phyloP scores from a whole-genome alignment of 2,113 vertebrate species.

The Melanocharis versteri region DNA sequence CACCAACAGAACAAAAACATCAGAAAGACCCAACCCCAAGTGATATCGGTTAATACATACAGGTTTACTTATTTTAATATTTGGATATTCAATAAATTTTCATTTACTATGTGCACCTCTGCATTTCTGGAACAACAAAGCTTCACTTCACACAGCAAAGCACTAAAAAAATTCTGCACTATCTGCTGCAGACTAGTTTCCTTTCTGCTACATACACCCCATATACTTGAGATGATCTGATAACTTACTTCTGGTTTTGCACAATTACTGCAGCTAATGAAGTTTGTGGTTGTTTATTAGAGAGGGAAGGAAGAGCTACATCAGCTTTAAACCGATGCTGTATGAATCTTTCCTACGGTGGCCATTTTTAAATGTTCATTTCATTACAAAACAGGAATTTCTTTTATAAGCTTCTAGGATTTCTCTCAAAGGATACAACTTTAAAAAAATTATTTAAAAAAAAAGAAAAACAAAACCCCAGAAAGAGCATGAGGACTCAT shows the following conservation, averaged over 20 bases:
- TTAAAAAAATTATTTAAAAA: background rate
- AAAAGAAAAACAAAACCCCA: background rate
- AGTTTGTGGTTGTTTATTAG: background rate
- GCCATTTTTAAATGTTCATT: background rate
- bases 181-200: background rate
- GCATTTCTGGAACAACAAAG: background rate
- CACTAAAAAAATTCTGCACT: background rate
- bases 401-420: background rate
- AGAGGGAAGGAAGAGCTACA: background rate
- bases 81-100: background rate
- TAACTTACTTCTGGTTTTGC: background rate
- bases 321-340: background rate
- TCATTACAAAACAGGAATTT: background rate
- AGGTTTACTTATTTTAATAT: background rate
- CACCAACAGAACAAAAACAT: background rate
- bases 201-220: background rate
- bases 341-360: background rate
- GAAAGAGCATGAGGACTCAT: background rate
- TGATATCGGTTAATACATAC: background rate
- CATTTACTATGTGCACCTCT: background rate
- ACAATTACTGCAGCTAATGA: background rate
- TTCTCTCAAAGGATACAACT: background rate
- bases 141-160: background rate
- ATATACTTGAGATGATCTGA: background rate
- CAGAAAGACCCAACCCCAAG: background rate